phyloP scores from a whole-genome alignment of 2,797 vertebrate genomes.

The Anableps anableps region DNA sequence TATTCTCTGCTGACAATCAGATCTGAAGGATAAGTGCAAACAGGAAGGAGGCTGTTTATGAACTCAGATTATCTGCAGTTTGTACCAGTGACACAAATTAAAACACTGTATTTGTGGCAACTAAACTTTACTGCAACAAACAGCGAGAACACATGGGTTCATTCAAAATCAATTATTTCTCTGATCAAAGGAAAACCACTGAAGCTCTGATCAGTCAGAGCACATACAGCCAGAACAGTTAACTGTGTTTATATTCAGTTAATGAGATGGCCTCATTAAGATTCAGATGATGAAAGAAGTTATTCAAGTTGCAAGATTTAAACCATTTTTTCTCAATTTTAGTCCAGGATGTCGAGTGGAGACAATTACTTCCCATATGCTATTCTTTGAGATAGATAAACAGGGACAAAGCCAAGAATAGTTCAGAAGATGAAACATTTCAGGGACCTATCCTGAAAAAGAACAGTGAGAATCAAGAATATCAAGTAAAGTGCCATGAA shows the following conservation, averaged over 20 bases:
- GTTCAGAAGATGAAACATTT: not conserved
- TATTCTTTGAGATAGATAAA: not conserved
- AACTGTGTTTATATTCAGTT: not conserved
- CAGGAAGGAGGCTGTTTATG: conserved; percentile 46
- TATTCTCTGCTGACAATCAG: not conserved
- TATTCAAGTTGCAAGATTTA: not conserved
- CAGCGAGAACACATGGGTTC: not conserved
- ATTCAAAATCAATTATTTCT: conserved; percentile 2
- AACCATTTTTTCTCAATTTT: not conserved
- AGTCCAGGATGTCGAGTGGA: not conserved
- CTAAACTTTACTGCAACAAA: not conserved
- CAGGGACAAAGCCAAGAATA: not conserved
- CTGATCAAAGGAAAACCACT: not conserved
- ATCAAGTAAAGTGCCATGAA: not conserved
- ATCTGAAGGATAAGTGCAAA: conserved; percentile 19
- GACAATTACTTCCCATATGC: not conserved
- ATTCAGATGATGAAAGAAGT: not conserved
- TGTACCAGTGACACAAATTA: conserved; percentile 17
- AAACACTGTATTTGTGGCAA: not conserved
- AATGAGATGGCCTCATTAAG: not conserved
- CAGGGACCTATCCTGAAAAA: not conserved
- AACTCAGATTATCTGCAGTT: conserved; percentile 15
- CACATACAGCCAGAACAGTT: not conserved
- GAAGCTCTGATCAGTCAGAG: not conserved
- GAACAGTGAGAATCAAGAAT: not conserved